These are phyloP conservation scores for Papilio polyxenes DNA, from an alignment of 1,140 invertebrate species.

Conservation along the genomic window DNA sequence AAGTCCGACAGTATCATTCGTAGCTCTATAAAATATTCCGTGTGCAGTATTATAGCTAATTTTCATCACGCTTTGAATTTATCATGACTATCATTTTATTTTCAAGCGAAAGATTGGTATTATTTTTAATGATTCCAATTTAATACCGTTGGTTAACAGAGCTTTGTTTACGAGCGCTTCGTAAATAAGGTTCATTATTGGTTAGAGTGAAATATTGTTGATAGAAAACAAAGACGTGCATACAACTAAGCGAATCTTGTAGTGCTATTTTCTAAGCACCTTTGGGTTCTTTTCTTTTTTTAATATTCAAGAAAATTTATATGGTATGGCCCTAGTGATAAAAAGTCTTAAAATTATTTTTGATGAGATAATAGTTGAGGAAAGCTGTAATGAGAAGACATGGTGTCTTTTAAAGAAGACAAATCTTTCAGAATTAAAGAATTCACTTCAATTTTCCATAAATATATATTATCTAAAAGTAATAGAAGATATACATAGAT, in stretches of 20 bases:
- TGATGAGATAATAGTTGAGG: too few relatives aligned
- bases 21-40: constrained; percentile 57
- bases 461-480: not conserved
- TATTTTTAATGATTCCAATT: constrained; percentile 59
- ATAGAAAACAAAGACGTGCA: constrained; percentile 26
- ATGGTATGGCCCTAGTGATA: too few relatives aligned
- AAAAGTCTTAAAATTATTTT: too few relatives aligned
- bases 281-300: too few relatives aligned
- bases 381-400: too few relatives aligned
- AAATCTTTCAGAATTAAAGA: too few relatives aligned
- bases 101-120: constrained; percentile 62
- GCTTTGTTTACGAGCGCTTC: constrained; percentile 36
- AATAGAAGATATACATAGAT: not conserved
- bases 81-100: constrained; percentile 70
- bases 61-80: constrained; percentile 68
- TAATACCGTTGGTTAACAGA: constrained; percentile 41
- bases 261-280: constrained; percentile 52
- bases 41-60: constrained; percentile 55
- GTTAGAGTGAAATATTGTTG: constrained; percentile 29
- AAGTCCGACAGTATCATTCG: constrained; percentile 64
- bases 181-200: constrained; percentile 51
- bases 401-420: too few relatives aligned
- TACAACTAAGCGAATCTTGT: constrained; percentile 44
- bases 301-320: too few relatives aligned
- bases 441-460: too few relatives aligned